These are phyloP conservation scores for Rhadinocentrus ornatus DNA, from an alignment of 2,797 vertebrate species.

Conservation along the genomic window DNA sequence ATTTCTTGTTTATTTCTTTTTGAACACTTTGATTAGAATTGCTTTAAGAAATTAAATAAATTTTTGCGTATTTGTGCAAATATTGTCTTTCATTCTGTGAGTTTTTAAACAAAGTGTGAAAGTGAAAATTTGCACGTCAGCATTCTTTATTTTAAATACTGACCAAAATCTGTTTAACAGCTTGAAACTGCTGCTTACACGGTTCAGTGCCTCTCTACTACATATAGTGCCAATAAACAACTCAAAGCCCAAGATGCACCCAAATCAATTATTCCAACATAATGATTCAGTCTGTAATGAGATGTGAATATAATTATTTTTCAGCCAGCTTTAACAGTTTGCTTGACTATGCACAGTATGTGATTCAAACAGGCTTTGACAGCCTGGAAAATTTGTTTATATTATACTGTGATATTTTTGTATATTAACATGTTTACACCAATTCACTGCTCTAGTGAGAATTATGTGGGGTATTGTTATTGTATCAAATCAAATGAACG, in stretches of 20 bases:
- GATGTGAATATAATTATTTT: conserved; percentile 28
- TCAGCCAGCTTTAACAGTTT: conserved; percentile 23
- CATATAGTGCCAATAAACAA: conserved; percentile 17
- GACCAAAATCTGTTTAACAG: neutral
- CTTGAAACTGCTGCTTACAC: conserved; percentile 1
- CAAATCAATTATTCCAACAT: conserved; percentile 22
- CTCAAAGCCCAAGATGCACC: conserved; percentile 5
- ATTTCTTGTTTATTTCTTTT: too few relatives aligned
- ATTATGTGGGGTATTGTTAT: conserved; percentile 21
- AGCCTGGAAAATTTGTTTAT: conserved; percentile 13
- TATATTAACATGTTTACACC: conserved; percentile 18
- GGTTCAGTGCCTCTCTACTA: neutral
- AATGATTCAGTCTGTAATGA: conserved; percentile 26
- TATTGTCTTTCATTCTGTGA: neutral
- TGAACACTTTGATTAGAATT: too few relatives aligned
- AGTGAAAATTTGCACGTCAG: neutral
- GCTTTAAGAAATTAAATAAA: too few relatives aligned
- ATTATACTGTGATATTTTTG: conserved; percentile 26
- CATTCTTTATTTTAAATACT: neutral
- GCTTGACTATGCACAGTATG: conserved; percentile 2
- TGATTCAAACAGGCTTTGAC: conserved; percentile 33
- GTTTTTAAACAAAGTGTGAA: neutral
- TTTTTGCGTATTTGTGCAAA: neutral
- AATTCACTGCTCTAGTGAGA: conserved; percentile 25
- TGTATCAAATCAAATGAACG: conserved; percentile 33